Percentiles rank a stretch among this genome's conserved stretches.
Conservation (phyloP, 2,113 vertebrate species). For the Fulica atra region DNA sequence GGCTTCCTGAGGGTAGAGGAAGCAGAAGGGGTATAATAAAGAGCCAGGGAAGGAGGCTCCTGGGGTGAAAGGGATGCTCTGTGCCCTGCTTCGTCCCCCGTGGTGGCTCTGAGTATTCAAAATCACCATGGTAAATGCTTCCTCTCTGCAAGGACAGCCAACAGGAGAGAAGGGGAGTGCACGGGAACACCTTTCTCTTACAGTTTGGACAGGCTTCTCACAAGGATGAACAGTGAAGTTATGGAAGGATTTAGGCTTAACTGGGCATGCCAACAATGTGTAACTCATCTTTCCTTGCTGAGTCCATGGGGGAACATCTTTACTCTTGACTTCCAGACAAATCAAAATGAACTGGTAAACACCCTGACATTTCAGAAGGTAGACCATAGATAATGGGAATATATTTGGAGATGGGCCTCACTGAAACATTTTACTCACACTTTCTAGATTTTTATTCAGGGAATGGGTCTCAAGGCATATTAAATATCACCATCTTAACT, state of each 20-base stretch:
- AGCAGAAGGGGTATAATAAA: slow-evolving; percentile 71
- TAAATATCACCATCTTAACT: slow-evolving; percentile 8
- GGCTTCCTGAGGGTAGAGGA: slow-evolving; percentile 74
- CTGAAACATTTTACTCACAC: background rate
- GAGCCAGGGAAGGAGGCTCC: slow-evolving; percentile 62
- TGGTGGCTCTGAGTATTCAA: slow-evolving; percentile 15
- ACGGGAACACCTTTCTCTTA: background rate
- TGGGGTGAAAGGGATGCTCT: slow-evolving; percentile 46
- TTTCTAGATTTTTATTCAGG: background rate
- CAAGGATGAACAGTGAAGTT: background rate
- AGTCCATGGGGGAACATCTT: background rate
- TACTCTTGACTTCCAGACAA: slow-evolving; percentile 7
- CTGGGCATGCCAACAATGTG: background rate
- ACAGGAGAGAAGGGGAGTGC: background rate
- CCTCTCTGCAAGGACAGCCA: background rate
- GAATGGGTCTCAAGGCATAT: background rate
- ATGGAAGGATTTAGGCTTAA: background rate
- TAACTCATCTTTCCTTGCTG: background rate
- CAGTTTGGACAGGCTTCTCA: background rate
- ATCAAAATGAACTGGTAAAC: background rate
- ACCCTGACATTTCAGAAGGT: background rate
- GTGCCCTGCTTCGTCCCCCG: slow-evolving; percentile 4
- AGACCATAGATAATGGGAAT: background rate
- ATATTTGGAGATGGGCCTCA: background rate
- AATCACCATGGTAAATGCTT: background rate